Evolutionary conservation across 92 coral and sea anemone species (phyloP), one percentile per base, ranked within the genome.

Genomic region (Actinernus sp.): DNA sequence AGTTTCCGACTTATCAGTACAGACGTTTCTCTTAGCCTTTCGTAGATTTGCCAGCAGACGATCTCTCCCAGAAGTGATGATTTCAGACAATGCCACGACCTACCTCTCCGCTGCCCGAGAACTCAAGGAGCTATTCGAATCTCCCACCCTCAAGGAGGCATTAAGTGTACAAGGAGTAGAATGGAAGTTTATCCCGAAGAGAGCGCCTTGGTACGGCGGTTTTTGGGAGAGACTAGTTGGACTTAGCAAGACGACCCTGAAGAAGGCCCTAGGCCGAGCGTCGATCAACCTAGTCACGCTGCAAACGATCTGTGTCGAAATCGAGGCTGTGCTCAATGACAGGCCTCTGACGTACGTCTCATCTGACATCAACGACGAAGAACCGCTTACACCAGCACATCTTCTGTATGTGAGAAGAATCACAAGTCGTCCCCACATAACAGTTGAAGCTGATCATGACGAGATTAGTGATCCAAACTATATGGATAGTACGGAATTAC

Each of bases 201-300:
- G 86, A 3, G 88, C 77, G 16, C 80, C 80, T 1, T 79, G 83
- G 85, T 68, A 61, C 41, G 84, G 88, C 16, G 81, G 88, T 24
- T 75, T 82, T 50, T 82, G 89, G 74, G 89, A 82, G 49, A 33
- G 86, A 14, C 58, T 88, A 7, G 55, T 88, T 27, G 94, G 94
- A 16, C 47, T 88, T 19, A 69, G 73, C 6, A 88, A 88, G 49
- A 45, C 38, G 24, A 62, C 76, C 3, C 60, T 86, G 5, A 79
- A 62, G 79, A 86, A 67, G 55, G 59, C 56, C 20, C 73, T 79
- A 3, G 92, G 88, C 24, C 47, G 64, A 33, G 52, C 85, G 31
- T 51, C 24, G n/a, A 48, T 83, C 38, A 76, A 46, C 55, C 83
- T 67, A n/a, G 23, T 46, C 33, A 31, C 38, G 31, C 72, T 76